These are phyloP conservation scores for Tipula helvola DNA, from an alignment of 2,888 invertebrate genomes.

Conservation along the genomic window DNA sequence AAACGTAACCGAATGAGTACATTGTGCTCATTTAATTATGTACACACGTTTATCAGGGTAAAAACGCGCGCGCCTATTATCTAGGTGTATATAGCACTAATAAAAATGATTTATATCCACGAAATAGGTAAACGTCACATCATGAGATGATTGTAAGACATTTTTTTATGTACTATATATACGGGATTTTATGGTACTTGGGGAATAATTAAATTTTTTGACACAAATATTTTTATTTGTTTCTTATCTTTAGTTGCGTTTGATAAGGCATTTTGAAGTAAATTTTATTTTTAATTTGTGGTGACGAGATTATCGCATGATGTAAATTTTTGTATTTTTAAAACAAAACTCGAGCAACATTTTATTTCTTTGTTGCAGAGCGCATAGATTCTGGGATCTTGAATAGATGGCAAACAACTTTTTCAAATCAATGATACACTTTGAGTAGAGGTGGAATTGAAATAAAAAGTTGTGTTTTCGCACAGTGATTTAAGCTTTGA, in stretches of 20 bases:
- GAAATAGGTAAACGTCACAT: background rate
- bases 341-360: too few relatives aligned
- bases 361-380: too few relatives aligned
- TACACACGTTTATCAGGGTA: too few relatives aligned
- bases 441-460: too few relatives aligned
- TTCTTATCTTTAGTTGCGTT: background rate
- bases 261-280: background rate
- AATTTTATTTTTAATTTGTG: background rate
- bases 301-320: too few relatives aligned
- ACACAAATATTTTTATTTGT: background rate
- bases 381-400: too few relatives aligned
- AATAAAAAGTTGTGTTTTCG: too few relatives aligned
- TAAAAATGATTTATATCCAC: background rate
- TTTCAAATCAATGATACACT: too few relatives aligned
- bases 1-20: background rate
- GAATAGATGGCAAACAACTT: too few relatives aligned
- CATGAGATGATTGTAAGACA: background rate
- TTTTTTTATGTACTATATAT: background rate
- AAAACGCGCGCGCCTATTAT: background rate
- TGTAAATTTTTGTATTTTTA: too few relatives aligned
- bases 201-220: background rate
- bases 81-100: background rate
- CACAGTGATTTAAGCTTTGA: too few relatives aligned
- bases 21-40: background rate
- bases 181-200: background rate